These are phyloP conservation scores for Lepidothrix coronata DNA, from an alignment of 2,113 vertebrate species.

Conservation along the genomic window DNA sequence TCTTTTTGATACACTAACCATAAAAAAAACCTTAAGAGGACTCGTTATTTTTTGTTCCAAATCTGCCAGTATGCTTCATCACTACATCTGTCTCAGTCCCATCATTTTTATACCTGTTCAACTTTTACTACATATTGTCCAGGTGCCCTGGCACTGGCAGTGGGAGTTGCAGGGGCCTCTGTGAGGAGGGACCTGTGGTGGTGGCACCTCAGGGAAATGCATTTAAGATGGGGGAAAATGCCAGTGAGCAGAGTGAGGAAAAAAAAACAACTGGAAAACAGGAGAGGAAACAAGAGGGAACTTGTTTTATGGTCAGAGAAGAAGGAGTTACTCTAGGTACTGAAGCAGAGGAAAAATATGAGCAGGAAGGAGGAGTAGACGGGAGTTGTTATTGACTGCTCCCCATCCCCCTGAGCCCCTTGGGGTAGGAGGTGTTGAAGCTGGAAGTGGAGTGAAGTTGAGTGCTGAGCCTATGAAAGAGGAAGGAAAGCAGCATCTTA, in stretches of 20 bases:
- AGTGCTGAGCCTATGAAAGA: not conserved
- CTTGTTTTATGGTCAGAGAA: not conserved
- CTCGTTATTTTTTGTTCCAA: not conserved
- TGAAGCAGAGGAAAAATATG: not conserved
- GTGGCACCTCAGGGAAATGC: not conserved
- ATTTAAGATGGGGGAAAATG: not conserved
- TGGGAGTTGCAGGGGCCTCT: not conserved
- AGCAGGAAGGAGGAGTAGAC: not conserved
- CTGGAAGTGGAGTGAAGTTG: not conserved
- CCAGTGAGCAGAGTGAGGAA: too few species aligned
- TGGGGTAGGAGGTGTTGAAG: not conserved
- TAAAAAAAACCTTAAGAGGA: not conserved
- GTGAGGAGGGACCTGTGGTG: not conserved
- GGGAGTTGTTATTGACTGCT: not conserved
- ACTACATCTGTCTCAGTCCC: not conserved
- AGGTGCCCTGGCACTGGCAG: not conserved
- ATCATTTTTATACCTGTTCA: not conserved
- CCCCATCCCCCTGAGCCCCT: too few species aligned
- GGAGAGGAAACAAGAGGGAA: not conserved
- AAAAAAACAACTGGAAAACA: not conserved
- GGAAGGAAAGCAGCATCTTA: not conserved
- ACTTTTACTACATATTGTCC: accelerated
- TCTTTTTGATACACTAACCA: not conserved
- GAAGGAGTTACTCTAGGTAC: not conserved
- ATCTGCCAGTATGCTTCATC: not conserved